Evolutionary conservation across 2,113 vertebrate species (phyloP), one percentile per base, ranked within the genome.

Genomic region (Asarcornis scutulata): DNA sequence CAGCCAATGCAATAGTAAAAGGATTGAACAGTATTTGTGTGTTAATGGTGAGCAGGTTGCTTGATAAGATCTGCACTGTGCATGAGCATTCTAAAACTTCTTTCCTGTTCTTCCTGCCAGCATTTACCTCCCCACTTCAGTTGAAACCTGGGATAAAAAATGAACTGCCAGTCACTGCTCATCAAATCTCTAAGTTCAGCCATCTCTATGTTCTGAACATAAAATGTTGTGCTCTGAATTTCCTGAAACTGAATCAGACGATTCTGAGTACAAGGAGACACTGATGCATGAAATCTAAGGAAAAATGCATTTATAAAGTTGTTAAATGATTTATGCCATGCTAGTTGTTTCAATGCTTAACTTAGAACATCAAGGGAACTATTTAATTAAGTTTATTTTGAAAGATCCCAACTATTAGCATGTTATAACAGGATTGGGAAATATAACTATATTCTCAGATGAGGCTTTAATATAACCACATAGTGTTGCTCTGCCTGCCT

Each of bases 371-470:
- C 83, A 66, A 69, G 91, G 80, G 83, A 96, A 77, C 44, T 69
- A 76, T 89, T 92, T 94, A 96, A 95, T 88, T 81, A 87, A 72
- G 48, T 92, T 90, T 92, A 83, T 56, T 88, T 83, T 78, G 76
- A 94, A 93, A 68, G 76, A 90, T 78, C 76, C 38, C 48, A 88
- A 75, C 48, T 78, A 90, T 86, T 93, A 93, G 56, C 60, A 75
- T 81, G 52, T 83, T 91, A 71, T 86, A 91, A 93, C 48, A 91
- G 75, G 76, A 81, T 1, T 95, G 86, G 88, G 93, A 93, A 91
- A 81, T 63, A 55, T 46, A 95, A 73, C 46, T 52, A 27, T 68
- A 88, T 80, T 96, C 85, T 94, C 64, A 56, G 32, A 38, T 78
- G 68, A 88, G 52, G 26, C 23, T 83, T 93, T 88, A 95, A 63